Percentiles rank a stretch among this genome's conserved stretches.
Conservation (phyloP, 2,888 invertebrate species). For the Trachelus tabidus region DNA sequence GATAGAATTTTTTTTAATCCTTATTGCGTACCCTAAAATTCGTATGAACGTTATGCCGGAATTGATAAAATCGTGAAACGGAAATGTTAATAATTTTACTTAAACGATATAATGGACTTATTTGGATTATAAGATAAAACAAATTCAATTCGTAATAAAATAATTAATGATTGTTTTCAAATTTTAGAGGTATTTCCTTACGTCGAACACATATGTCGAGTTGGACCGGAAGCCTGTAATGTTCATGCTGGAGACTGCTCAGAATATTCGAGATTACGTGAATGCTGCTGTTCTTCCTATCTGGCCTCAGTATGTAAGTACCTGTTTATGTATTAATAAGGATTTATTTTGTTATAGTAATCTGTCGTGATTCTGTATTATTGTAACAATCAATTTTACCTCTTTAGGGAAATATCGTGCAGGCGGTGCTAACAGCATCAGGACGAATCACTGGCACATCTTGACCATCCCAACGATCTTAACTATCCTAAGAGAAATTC, state of each 20-base stretch:
- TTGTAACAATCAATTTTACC: conserved; percentile 7
- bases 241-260: conserved; percentile 73
- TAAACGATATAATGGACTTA: neutral
- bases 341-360: neutral
- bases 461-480: conserved; percentile 40
- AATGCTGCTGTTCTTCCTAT: conserved; percentile 75
- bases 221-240: conserved; percentile 72
- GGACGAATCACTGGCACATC: conserved; percentile 15
- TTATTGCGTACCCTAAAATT: neutral
- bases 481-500: conserved; percentile 8
- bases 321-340: neutral
- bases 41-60: neutral
- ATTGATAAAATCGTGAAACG: neutral
- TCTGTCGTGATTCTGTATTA: neutral
- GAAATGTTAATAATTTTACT: neutral
- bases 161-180: conserved; percentile 7
- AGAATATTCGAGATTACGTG: conserved; percentile 72
- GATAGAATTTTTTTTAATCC: neutral
- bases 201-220: conserved; percentile 77
- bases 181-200: conserved; percentile 75
- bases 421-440: conserved; percentile 33
- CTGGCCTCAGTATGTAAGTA: conserved; percentile 73
- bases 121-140: neutral
- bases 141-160: neutral
- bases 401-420: conserved; percentile 60